Percentiles rank a stretch among this genome's conserved stretches.
These are phyloP conservation scores for Pyrgus malvae DNA, from an alignment of 2,888 invertebrate species.

Conservation along the genomic window DNA sequence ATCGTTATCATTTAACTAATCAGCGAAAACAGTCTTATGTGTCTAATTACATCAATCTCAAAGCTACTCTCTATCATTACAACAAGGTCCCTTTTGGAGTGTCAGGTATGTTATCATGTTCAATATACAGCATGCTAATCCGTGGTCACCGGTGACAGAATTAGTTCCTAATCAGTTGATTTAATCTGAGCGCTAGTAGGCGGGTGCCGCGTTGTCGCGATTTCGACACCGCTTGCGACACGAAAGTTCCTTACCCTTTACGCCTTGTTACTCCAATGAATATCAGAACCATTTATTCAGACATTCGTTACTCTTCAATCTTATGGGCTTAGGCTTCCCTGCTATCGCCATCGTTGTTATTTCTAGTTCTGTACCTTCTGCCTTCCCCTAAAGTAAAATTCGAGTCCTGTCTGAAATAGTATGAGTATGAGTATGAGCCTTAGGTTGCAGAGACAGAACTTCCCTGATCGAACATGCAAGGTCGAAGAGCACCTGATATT, in stretches of 20 bases:
- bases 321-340: too few relatives aligned
- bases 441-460: too few relatives aligned
- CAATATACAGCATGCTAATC: slow-evolving; percentile 29
- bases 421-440: too few relatives aligned
- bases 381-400: too few relatives aligned
- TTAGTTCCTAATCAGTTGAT: slow-evolving; percentile 59
- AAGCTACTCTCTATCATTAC: not conserved
- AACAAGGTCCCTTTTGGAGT: slow-evolving; percentile 15
- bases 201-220: slow-evolving; percentile 11
- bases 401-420: too few relatives aligned
- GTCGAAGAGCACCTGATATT: too few relatives aligned
- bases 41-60: not conserved
- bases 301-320: too few relatives aligned
- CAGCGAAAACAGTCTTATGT: not conserved
- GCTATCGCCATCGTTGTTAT: too few relatives aligned
- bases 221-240: slow-evolving; percentile 12
- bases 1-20: not conserved
- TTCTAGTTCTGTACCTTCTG: too few relatives aligned
- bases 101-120: not conserved
- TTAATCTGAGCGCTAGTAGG: slow-evolving; percentile 42
- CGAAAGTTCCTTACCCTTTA: not conserved
- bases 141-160: slow-evolving; percentile 33
- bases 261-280: too few relatives aligned
- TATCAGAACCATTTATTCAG: too few relatives aligned
- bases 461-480: too few relatives aligned